Percentiles rank a stretch among this genome's conserved stretches.
Conservation (phyloP, 2,113 vertebrate species). For the Noturus placidus region DNA sequence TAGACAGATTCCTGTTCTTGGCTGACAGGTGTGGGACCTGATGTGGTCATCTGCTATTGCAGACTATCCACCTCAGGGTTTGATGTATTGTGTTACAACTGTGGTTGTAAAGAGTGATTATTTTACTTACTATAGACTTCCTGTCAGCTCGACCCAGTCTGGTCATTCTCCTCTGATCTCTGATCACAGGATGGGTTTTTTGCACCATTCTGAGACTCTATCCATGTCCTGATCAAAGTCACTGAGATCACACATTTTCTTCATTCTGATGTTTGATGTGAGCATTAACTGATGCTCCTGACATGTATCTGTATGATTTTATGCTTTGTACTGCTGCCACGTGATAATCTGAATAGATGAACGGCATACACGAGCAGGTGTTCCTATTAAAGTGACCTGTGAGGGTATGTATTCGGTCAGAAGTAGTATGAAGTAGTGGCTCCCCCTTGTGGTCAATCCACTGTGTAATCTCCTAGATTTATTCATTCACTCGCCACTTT, state of each 20-base stretch:
- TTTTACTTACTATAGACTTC: background rate
- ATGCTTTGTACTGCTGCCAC: background rate
- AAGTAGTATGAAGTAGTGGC: constrained; percentile 40
- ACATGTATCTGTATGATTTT: background rate
- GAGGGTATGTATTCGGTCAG: background rate
- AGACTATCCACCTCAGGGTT: no score
- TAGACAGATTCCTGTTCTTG: no score
- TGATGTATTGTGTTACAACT: background rate
- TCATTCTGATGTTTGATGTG: background rate
- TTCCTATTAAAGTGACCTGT: background rate
- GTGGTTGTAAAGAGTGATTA: background rate
- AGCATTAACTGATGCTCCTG: background rate
- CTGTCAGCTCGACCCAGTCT: background rate
- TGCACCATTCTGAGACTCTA: background rate
- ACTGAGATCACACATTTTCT: background rate
- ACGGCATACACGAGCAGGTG: background rate
- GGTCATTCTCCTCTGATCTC: background rate
- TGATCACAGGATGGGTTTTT: background rate
- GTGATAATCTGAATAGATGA: background rate
- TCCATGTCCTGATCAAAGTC: background rate
- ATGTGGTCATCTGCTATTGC: no score
- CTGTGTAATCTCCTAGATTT: background rate
- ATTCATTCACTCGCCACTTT: constrained; percentile 1
- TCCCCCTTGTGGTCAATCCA: constrained; percentile 57
- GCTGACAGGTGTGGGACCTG: no score